Conservation (phyloP, 1,140 invertebrate genomes). For the Drosophila azteca region DNA sequence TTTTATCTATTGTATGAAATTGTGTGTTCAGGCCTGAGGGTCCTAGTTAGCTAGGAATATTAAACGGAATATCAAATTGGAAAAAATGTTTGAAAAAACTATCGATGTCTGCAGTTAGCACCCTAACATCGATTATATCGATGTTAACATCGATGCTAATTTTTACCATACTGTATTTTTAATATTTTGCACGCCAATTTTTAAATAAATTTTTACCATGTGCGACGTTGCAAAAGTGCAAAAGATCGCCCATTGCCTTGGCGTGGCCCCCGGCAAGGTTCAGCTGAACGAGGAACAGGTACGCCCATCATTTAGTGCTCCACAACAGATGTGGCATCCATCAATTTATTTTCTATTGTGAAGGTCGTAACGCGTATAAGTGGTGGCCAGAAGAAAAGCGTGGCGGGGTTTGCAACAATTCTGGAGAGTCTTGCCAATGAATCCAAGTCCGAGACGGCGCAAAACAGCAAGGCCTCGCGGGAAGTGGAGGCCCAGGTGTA, state of each 20-base stretch:
- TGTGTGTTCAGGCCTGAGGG: no score
- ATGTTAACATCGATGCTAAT: no score
- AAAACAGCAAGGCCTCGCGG: slow-evolving; percentile 57
- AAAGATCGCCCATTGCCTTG: slow-evolving; percentile 77
- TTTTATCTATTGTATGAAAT: no score
- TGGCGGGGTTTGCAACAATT: slow-evolving; percentile 85
- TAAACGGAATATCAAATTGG: no score
- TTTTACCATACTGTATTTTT: no score
- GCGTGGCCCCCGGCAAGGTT: slow-evolving; percentile 64
- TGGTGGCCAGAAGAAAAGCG: slow-evolving; percentile 64
- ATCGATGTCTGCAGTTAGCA: no score
- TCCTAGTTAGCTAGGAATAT: no score
- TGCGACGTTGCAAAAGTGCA: slow-evolving; percentile 76
- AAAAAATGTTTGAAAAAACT: no score
- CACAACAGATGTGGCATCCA: background rate
- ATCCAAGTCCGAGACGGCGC: slow-evolving; percentile 82
- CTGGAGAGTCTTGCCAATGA: slow-evolving; percentile 83
- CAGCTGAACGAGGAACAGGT: slow-evolving; percentile 76
- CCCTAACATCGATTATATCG: no score
- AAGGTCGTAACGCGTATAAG: slow-evolving; percentile 76
- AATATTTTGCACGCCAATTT: background rate
- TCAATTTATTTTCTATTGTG: slow-evolving; percentile 58
- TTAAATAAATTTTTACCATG: slow-evolving; percentile 46
- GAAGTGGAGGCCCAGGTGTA: slow-evolving; percentile 76
- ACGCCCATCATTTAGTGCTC: background rate